Conservation (phyloP, 1,140 invertebrate species). For the Trichogramma pretiosum region DNA sequence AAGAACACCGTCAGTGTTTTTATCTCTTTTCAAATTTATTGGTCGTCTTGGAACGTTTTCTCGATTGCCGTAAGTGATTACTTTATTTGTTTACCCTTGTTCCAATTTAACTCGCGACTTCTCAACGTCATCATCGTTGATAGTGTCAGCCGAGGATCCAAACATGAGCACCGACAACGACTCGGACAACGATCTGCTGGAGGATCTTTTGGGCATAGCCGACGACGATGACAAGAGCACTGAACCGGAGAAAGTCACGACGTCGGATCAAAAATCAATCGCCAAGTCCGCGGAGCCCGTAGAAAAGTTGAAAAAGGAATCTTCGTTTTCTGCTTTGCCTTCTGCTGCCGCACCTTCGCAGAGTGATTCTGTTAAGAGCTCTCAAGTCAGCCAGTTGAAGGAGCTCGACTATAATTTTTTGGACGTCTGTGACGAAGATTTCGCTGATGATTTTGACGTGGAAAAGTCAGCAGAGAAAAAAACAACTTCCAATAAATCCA, state of each 20-base stretch:
- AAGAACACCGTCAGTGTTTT: no score
- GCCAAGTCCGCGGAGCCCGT: no score
- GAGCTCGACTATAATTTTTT: constrained; percentile 34
- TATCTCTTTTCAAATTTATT: no score
- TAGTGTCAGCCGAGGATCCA: neutral
- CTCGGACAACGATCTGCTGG: neutral
- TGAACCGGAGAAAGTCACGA: no score
- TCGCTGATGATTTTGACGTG: neutral
- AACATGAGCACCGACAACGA: constrained; percentile 1
- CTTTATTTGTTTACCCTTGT: no score
- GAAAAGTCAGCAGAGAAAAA: neutral
- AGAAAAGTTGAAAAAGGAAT: neutral
- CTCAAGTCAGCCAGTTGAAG: constrained; percentile 14
- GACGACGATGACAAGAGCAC: constrained; percentile 4
- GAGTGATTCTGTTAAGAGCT: neutral
- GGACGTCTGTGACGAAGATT: constrained; percentile 11
- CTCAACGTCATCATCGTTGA: no score
- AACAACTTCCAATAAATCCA: neutral
- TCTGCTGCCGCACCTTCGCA: neutral
- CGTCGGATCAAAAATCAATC: no score
- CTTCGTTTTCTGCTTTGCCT: neutral
- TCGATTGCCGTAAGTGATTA: no score
- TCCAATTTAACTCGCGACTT: no score
- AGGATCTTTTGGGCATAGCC: constrained; percentile 28
- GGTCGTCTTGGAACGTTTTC: no score